Percentiles rank a stretch among this genome's conserved stretches.
Conservation (phyloP, 1,140 invertebrate species). For the Zaprionus davidi region DNA sequence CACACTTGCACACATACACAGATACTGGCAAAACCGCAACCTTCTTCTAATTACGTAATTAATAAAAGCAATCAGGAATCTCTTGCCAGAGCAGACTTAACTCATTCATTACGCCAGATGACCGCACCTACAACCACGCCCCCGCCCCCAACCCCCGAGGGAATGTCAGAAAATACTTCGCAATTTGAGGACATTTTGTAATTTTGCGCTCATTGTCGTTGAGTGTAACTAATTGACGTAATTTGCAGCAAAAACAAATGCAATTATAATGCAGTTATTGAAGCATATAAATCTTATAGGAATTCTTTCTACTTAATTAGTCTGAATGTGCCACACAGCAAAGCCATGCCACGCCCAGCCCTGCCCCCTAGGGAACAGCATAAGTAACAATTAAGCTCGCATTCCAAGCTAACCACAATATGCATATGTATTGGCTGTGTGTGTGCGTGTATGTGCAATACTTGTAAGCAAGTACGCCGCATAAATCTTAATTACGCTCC, state of each 20-base stretch:
- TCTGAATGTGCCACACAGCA: slow-evolving; percentile 67
- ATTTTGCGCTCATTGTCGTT: slow-evolving; percentile 52
- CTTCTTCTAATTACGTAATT: not conserved
- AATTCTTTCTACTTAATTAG: slow-evolving; percentile 81
- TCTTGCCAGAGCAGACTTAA: not conserved
- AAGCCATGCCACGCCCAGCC: not conserved
- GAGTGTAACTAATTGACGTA: slow-evolving; percentile 73
- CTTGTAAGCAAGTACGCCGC: slow-evolving; percentile 60
- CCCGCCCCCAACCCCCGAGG: not conserved
- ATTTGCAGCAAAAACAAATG: slow-evolving; percentile 53
- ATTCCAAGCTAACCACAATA: slow-evolving; percentile 50
- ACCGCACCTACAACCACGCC: not conserved
- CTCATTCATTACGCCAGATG: slow-evolving; percentile 9
- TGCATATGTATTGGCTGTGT: slow-evolving; percentile 28
- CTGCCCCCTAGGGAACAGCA: slow-evolving; percentile 26
- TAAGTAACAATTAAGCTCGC: slow-evolving; percentile 74
- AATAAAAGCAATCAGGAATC: slow-evolving; percentile 4
- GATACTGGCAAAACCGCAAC: not conserved
- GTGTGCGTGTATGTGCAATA: slow-evolving; percentile 18
- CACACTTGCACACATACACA: not conserved
- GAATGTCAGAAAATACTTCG: slow-evolving; percentile 27
- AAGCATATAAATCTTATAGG: slow-evolving; percentile 70
- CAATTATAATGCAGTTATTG: slow-evolving; percentile 58
- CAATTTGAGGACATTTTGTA: slow-evolving; percentile 36
- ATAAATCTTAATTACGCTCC: slow-evolving; percentile 82